Evolutionary conservation across 2,888 invertebrate genomes (phyloP), one percentile per base, ranked within the genome.

Genomic region (Macaria liturata): DNA sequence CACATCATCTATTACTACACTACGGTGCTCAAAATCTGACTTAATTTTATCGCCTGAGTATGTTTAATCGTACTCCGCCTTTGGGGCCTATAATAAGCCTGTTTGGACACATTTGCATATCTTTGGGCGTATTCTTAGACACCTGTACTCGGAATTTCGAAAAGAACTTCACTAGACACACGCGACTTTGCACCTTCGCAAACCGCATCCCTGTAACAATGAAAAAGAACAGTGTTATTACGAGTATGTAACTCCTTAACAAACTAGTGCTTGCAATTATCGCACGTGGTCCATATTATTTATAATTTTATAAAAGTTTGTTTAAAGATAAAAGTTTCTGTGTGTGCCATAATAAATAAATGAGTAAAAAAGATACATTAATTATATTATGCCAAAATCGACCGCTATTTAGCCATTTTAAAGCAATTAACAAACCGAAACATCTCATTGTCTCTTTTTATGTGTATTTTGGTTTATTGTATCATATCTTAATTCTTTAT

Each of bases 141-240:
- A 68, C 55, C 20, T 74, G 69, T 5, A 84, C 71, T 46, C 70
- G 68, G 56, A 70, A 83, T 8, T 72, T 74, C 0, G 74, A 72
- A 7, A 85, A 54, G 3, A 84, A 53, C 52, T 73, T 77, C 4
- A 69, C 62, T 0, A 81, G 48, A 20, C 78, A 74, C 34, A 81
- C 64, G 9, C 66, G 59, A 5, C 73, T 69, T 47, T 82, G 80
- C 6, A 81, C 55, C 55, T 71, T 75, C 7, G 77, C 80, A 55
- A 84, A 84, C 9, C 84, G 75, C 72, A 78, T 71, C 8, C 81
- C 83, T 83, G 67, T 39, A 78, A 49, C 60, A 61, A 20, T 20
- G 20, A 20, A 20, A 9, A 31, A 40, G 1, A 37, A 6, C 7
- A 6, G 7, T 6, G 7, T 37, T 37, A 3, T 7, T 37, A 34